Conservation (phyloP, 2,113 vertebrate genomes). For the Cryptotis parvus region DNA sequence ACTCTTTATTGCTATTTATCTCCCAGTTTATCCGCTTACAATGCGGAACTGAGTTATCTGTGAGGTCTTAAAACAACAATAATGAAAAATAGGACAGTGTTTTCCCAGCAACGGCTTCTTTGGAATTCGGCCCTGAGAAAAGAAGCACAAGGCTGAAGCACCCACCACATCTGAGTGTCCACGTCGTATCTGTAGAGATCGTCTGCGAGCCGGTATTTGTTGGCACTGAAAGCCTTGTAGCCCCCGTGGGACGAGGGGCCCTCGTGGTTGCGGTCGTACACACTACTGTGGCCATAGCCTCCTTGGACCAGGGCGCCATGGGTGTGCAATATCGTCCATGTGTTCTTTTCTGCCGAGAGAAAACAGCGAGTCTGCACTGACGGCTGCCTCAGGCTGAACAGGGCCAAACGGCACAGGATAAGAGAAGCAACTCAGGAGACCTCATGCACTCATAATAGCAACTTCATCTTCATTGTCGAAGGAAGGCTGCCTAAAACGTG, state of each 20-base stretch:
- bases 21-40: slow-evolving; percentile 25
- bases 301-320: slow-evolving; percentile 95
- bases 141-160: slow-evolving; percentile 56
- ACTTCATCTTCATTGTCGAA: slow-evolving; percentile 28
- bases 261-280: slow-evolving; percentile 91
- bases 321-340: slow-evolving; percentile 91
- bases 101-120: neutral
- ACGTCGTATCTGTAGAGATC: slow-evolving; percentile 96
- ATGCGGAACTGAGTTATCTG: slow-evolving; percentile 8
- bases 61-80: slow-evolving; percentile 29
- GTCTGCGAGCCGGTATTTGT: slow-evolving; percentile 96
- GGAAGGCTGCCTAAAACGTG: slow-evolving; percentile 19
- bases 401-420: neutral
- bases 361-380: slow-evolving; percentile 39
- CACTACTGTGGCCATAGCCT: slow-evolving; percentile 97
- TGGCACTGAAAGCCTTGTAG: slow-evolving; percentile 98
- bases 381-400: slow-evolving; percentile 34
- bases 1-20: slow-evolving; percentile 20
- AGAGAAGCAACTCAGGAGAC: neutral
- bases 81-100: slow-evolving; percentile 8
- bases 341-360: slow-evolving; percentile 88
- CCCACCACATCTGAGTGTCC: slow-evolving; percentile 93
- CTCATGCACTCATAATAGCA: neutral
- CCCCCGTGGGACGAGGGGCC: slow-evolving; percentile 96
- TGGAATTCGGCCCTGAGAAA: neutral